Conservation (phyloP, 2,113 vertebrate genomes). For the Vidua macroura region DNA sequence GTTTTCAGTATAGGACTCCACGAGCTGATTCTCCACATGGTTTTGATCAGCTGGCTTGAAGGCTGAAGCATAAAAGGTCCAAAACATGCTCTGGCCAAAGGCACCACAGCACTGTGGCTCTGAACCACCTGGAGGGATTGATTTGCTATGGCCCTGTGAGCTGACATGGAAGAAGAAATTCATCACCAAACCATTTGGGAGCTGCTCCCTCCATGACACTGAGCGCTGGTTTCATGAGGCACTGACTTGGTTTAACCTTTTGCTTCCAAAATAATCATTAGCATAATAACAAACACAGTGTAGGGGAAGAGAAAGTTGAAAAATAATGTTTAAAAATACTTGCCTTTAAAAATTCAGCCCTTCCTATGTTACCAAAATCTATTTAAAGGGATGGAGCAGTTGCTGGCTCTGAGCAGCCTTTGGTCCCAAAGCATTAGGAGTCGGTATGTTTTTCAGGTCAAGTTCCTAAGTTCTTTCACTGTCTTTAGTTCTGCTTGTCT, state of each 20-base stretch:
- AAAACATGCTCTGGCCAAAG: background rate
- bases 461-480: background rate
- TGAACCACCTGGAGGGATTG: background rate
- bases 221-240: background rate
- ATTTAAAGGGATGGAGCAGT: background rate
- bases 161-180: background rate
- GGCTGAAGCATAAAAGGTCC: background rate
- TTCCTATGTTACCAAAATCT: background rate
- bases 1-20: background rate
- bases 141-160: background rate
- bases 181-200: background rate
- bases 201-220: background rate
- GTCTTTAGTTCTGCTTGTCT: slow-evolving; percentile 83
- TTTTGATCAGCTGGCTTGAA: background rate
- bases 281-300: background rate
- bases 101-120: background rate
- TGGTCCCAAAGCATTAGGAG: background rate
- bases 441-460: background rate
- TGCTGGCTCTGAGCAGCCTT: background rate
- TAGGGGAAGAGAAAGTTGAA: background rate
- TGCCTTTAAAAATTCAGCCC: background rate
- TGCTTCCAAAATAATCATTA: background rate
- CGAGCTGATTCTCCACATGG: background rate
- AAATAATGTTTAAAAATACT: background rate
- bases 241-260: background rate